Base-by-base conservation (phyloP, 2,888 invertebrate genomes). In the Catocala fraxini region DNA sequence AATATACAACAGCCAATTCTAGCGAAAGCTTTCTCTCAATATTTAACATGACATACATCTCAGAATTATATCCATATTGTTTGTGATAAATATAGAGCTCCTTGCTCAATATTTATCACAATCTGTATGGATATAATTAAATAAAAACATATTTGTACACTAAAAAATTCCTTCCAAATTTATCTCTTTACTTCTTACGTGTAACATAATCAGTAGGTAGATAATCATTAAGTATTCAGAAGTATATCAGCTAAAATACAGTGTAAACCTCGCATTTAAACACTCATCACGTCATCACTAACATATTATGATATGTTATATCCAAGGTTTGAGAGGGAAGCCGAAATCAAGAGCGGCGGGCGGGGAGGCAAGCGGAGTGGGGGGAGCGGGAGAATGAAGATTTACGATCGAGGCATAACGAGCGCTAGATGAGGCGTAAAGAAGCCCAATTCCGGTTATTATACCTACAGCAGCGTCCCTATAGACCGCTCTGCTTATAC, bases 401-500 rank as follows among this genome's bases (percentile, higher is more conserved):
- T 94, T 94, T 94, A 94, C 91, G 94, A 93, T 82, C 89, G 84
- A 78, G 85, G 89, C 89, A 89, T 94, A 94, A 94, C 94, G 94
- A 94, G 93, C 87, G 89, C 87, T 92, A 93, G 93, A 93, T 93
- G 93, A 93, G 93, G 93, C 93, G 92, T 93, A 90, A 93, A 93
- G 91, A 89, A 91, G 89, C 90, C 90, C 92, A 92, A 92, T 92
- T 92, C 91, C 83, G 85, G 89, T 90, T 92, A 93, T 91, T 91
- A 91, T 91, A 89, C 87, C 88, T 88, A 90, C 84, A 87, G 81
- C 84, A 87, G 80, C 79, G 71, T 71, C 71, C 72, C 75, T 77
- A 71, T 77, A 77, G 74, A 79, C 75, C 69, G 67, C 56, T 74
- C 68, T 79, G 75, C 78, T 82, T 84, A 80, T 80, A 79, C 79